phyloP scores from a whole-genome alignment of 2,888 invertebrate species.

The Drosophila seclusa region DNA sequence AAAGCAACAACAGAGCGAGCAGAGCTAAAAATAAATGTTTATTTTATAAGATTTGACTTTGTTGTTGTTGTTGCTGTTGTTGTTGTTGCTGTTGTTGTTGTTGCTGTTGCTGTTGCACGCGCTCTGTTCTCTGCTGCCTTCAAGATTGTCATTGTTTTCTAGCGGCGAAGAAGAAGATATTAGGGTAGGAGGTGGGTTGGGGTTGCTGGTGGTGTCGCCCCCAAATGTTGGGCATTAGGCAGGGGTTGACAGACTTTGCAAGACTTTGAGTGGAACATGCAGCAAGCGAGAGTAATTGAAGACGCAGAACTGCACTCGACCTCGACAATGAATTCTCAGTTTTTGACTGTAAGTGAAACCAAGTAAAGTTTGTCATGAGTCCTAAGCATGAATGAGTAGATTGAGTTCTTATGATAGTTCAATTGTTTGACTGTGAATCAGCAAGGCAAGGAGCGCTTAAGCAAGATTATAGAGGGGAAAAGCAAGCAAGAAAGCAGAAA shows the following conservation, averaged over 20 bases:
- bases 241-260: background rate
- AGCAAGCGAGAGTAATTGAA: background rate
- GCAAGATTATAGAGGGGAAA: background rate
- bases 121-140: slow-evolving; percentile 28
- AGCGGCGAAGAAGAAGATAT: background rate
- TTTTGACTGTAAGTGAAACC: slow-evolving; percentile 6
- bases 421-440: background rate
- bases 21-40: slow-evolving; percentile 76
- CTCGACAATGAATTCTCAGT: slow-evolving; percentile 38
- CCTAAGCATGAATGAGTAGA: background rate
- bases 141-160: slow-evolving; percentile 52
- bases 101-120: slow-evolving; percentile 36
- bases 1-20: slow-evolving; percentile 23
- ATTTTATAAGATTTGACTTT: slow-evolving; percentile 69
- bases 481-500: background rate
- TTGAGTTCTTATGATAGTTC: background rate
- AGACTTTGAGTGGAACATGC: background rate
- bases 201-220: background rate
- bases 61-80: slow-evolving; percentile 15
- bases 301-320: slow-evolving; percentile 26
- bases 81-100: slow-evolving; percentile 15
- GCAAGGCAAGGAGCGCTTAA: background rate
- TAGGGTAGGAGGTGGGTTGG: background rate
- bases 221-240: background rate
- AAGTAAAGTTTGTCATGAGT: background rate